These are phyloP conservation scores for Tachysurus fulvidraco DNA, from an alignment of 2,113 vertebrate species.

Conservation along the genomic window DNA sequence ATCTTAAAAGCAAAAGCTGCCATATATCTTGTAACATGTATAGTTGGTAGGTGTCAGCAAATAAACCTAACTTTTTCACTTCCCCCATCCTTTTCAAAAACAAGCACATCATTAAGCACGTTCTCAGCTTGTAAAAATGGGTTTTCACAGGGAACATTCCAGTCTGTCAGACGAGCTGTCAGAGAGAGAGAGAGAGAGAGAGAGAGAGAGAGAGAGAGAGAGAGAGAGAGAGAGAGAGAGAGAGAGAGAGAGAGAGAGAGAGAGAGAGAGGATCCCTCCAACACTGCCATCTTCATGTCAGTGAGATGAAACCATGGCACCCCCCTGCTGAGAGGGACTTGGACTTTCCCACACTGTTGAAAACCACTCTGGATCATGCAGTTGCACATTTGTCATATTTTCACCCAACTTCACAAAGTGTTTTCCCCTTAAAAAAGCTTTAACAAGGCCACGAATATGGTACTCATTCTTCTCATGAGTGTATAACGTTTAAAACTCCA, in stretches of 20 bases:
- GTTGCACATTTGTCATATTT: conserved; percentile 51
- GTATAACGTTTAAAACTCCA: conserved; percentile 10
- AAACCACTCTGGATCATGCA: conserved; percentile 18
- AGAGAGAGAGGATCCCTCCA: conserved; percentile 64
- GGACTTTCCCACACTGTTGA: conserved; percentile 69
- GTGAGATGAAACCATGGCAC: conserved; percentile 58
- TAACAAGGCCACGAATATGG: conserved; percentile 24
- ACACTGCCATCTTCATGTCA: conserved; percentile 66
- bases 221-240: conserved; percentile 66
- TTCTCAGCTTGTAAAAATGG: conserved; percentile 65
- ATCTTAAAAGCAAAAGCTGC: conserved; percentile 54
- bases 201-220: conserved; percentile 64
- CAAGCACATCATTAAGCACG: conserved; percentile 16
- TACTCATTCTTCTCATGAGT: conserved; percentile 29
- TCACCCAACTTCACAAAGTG: conserved; percentile 14
- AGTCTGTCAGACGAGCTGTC: conserved; percentile 70
- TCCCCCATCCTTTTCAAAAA: conserved; percentile 20
- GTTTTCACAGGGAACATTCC: conserved; percentile 68
- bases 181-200: conserved; percentile 66
- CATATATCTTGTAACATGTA: conserved; percentile 47
- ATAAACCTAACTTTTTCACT: conserved; percentile 59
- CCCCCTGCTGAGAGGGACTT: conserved; percentile 62
- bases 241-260: conserved; percentile 67
- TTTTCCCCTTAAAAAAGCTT: conserved; percentile 29
- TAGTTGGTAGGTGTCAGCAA: conserved; percentile 57